Evolutionary conservation across 2,888 invertebrate species (phyloP).

Genomic region (Eupithecia inturbata): DNA sequence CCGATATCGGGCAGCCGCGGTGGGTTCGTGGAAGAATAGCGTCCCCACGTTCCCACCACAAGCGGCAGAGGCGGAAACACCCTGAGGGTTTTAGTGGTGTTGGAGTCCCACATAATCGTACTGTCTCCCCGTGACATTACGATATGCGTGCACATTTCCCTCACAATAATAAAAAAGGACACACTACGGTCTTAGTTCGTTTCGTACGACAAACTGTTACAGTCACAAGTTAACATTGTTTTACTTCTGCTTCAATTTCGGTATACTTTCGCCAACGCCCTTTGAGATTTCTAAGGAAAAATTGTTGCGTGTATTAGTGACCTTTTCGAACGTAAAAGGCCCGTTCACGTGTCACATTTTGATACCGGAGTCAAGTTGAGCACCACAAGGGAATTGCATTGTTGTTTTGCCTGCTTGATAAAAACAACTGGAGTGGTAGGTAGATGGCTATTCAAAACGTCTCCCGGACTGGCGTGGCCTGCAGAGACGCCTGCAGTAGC

Average conservation of each 20-base stretch:
- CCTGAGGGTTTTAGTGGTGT: too few species aligned
- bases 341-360: constrained; percentile 38
- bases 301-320: constrained; percentile 45
- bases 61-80: too few species aligned
- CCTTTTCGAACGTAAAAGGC: constrained; percentile 35
- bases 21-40: too few species aligned
- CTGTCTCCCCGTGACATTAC: too few species aligned
- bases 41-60: too few species aligned
- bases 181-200: not conserved
- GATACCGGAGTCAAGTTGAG: constrained; percentile 38
- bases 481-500: not conserved
- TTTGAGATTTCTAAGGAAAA: constrained; percentile 46
- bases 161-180: too few species aligned
- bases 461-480: not conserved
- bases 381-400: constrained; percentile 34
- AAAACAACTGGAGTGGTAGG: not conserved
- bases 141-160: too few species aligned
- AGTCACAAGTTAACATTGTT: not conserved
- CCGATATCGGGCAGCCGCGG: too few species aligned
- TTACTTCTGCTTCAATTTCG: constrained; percentile 7
- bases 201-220: not conserved
- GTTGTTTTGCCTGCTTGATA: constrained; percentile 1
- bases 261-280: constrained; percentile 33
- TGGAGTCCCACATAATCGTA: too few species aligned
- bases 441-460: not conserved